Evolutionary conservation across 2,888 invertebrate genomes (phyloP).

Genomic region (Drosophila emarginata): DNA sequence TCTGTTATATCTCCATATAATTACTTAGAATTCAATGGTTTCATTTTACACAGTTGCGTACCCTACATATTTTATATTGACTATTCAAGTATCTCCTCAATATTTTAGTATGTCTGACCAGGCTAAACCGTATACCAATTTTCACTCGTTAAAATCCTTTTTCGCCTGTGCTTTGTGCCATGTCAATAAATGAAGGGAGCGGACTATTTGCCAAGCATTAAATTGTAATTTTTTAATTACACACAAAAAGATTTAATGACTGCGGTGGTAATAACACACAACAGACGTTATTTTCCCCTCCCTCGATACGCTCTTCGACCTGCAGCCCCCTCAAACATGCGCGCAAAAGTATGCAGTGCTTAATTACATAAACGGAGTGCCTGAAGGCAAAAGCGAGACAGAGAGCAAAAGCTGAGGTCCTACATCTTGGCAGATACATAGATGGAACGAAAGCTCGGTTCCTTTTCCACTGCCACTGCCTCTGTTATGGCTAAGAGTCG

Average conservation of each 20-base stretch:
- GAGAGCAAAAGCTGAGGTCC: constrained; percentile 9
- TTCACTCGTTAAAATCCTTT: constrained; percentile 21
- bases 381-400: constrained; percentile 27
- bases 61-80: no score
- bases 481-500: constrained; percentile 28
- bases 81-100: constrained; percentile 20
- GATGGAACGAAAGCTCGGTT: constrained; percentile 25
- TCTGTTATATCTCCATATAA: no score
- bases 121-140: constrained; percentile 22
- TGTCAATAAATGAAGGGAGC: constrained; percentile 62
- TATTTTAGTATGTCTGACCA: constrained; percentile 21
- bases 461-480: constrained; percentile 22
- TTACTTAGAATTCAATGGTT: no score
- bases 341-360: constrained; percentile 63
- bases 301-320: background rate
- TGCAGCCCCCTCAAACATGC: constrained; percentile 10
- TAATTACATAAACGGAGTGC: constrained; percentile 69
- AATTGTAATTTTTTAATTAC: constrained; percentile 76
- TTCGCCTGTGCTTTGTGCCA: constrained; percentile 21
- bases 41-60: no score
- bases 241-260: constrained; percentile 73
- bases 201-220: constrained; percentile 66
- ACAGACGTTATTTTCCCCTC: constrained; percentile 48
- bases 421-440: constrained; percentile 18
- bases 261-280: constrained; percentile 66